Conservation (phyloP, 2,888 invertebrate genomes). For the Epinotia bilunana region DNA sequence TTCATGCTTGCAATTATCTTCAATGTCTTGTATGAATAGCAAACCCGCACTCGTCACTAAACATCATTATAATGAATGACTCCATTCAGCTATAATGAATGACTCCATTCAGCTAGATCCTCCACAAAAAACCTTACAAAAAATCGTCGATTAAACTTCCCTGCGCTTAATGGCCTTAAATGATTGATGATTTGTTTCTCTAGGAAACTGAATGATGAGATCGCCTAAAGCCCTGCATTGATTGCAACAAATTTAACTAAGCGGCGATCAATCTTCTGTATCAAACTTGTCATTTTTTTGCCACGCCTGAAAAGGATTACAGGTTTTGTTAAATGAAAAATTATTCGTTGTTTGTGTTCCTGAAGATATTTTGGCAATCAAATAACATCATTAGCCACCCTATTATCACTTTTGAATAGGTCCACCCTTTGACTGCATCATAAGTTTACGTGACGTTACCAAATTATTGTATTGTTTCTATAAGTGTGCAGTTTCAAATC, state of each 20-base stretch:
- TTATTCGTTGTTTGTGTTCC: background rate
- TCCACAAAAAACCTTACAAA: slow-evolving; percentile 10
- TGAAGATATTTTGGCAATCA: background rate
- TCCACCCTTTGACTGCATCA: too few relatives aligned
- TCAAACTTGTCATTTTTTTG: slow-evolving; percentile 12
- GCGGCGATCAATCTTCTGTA: slow-evolving; percentile 31
- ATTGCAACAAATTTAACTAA: slow-evolving; percentile 38
- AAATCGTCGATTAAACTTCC: slow-evolving; percentile 37
- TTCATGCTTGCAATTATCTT: background rate
- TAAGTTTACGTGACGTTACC: too few relatives aligned
- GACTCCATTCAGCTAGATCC: background rate
- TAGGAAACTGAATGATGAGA: slow-evolving; percentile 42
- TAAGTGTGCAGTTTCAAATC: too few relatives aligned
- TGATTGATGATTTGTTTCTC: slow-evolving; percentile 39
- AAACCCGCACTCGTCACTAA: background rate
- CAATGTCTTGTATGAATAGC: background rate
- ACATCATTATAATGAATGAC: slow-evolving; percentile 1
- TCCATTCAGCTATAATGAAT: background rate
- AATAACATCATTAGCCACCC: background rate
- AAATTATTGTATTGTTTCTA: too few relatives aligned
- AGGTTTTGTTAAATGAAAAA: background rate
- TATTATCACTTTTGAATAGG: too few relatives aligned
- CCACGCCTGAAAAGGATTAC: slow-evolving; percentile 6
- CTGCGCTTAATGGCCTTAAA: slow-evolving; percentile 35
- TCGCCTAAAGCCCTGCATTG: slow-evolving; percentile 34